Evolutionary conservation across 1,140 invertebrate species (phyloP).

Genomic region (Drosophila gunungcola): DNA sequence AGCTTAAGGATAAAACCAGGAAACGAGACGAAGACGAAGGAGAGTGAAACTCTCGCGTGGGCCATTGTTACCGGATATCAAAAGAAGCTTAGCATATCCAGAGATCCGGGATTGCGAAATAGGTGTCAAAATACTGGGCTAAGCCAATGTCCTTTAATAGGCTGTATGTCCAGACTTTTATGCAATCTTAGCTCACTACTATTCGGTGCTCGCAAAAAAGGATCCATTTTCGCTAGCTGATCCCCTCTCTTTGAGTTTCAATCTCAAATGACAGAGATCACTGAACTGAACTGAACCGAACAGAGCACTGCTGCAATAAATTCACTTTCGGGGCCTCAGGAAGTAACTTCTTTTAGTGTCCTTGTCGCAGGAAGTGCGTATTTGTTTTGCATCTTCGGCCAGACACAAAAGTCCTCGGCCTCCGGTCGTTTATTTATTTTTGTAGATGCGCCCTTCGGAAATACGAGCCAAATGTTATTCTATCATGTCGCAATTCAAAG

Average conservation of each 20-base stretch:
- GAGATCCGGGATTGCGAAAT: constrained; percentile 2
- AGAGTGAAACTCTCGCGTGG: constrained; percentile 41
- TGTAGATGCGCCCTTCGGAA: constrained; percentile 57
- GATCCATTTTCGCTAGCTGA: constrained; percentile 18
- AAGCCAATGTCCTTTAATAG: constrained; percentile 83
- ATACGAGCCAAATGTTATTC: constrained; percentile 80
- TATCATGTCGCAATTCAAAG: constrained; percentile 79
- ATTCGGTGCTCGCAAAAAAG: background rate
- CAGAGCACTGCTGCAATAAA: constrained; percentile 48
- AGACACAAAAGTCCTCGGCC: constrained; percentile 30
- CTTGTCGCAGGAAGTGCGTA: constrained; percentile 72
- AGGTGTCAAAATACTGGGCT: constrained; percentile 83
- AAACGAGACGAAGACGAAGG: constrained; percentile 48
- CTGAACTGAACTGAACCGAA: constrained; percentile 7
- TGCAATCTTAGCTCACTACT: constrained; percentile 73
- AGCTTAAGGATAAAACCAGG: constrained; percentile 81
- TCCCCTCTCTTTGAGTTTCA: background rate
- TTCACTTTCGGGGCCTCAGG: constrained; percentile 56
- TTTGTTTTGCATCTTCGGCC: constrained; percentile 70
- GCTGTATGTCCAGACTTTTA: constrained; percentile 49
- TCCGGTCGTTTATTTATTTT: constrained; percentile 70
- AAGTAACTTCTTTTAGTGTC: constrained; percentile 73
- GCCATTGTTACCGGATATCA: constrained; percentile 73
- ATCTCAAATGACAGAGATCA: constrained; percentile 49
- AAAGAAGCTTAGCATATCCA: constrained; percentile 59